These are phyloP conservation scores for Lobophora halterata DNA, from an alignment of 2,888 invertebrate genomes.

Conservation along the genomic window DNA sequence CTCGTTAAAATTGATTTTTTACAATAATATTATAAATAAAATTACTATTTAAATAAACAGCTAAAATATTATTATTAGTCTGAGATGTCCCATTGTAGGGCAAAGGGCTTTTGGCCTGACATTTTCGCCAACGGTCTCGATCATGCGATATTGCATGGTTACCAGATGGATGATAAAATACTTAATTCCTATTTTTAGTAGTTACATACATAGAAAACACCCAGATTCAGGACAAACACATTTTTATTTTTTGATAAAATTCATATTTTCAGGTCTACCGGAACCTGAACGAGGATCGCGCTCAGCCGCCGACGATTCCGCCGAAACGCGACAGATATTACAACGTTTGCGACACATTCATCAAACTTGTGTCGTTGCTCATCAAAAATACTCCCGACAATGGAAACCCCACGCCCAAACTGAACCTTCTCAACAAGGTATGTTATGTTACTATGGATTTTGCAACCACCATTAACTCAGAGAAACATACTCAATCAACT, in stretches of 20 bases:
- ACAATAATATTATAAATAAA: too few relatives aligned
- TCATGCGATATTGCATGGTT: too few relatives aligned
- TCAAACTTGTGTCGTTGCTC: conserved; percentile 94
- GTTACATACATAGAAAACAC: background rate
- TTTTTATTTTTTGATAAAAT: background rate
- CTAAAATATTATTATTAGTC: too few relatives aligned
- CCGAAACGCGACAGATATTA: conserved; percentile 92
- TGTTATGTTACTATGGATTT: too few relatives aligned
- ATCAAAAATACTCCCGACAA: conserved; percentile 96
- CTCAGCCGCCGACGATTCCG: conserved; percentile 83
- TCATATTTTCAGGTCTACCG: conserved; percentile 79
- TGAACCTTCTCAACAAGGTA: conserved; percentile 97
- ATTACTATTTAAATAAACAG: too few relatives aligned
- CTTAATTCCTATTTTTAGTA: background rate
- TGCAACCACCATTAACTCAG: too few relatives aligned
- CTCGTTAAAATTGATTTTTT: too few relatives aligned
- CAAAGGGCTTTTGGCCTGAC: too few relatives aligned
- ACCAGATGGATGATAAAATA: too few relatives aligned
- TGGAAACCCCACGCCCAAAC: conserved; percentile 95
- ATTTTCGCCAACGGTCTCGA: too few relatives aligned
- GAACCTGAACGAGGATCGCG: conserved; percentile 86
- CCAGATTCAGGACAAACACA: background rate
- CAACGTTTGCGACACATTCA: conserved; percentile 96
- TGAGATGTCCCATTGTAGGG: too few relatives aligned
- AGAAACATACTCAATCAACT: too few relatives aligned